Evolutionary conservation across 2,113 vertebrate species (phyloP).

Genomic region (Pteruthius melanotis): DNA sequence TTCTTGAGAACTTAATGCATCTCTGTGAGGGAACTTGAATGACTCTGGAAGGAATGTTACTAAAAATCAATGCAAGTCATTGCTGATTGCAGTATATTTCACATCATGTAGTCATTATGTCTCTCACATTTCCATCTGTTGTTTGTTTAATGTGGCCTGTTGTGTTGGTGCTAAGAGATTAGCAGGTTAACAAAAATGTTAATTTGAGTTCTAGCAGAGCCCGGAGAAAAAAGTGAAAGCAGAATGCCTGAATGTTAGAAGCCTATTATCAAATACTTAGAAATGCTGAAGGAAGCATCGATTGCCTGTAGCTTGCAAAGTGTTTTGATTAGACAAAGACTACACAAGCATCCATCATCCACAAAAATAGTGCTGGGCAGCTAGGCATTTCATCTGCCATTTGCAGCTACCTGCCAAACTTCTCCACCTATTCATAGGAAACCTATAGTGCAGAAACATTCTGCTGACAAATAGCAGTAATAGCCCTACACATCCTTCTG

Average conservation of each 20-base stretch:
- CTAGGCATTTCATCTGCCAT: not conserved
- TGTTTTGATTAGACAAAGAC: not conserved
- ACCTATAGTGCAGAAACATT: not conserved
- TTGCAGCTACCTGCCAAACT: not conserved
- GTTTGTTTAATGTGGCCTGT: not conserved
- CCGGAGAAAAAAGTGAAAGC: not conserved
- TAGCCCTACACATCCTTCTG: not conserved
- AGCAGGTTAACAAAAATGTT: conserved; percentile 10
- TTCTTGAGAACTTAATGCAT: not conserved
- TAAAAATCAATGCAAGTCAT: not conserved
- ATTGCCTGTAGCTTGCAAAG: not conserved
- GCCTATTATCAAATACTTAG: not conserved
- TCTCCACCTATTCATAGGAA: not conserved
- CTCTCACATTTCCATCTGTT: not conserved
- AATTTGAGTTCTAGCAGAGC: not conserved
- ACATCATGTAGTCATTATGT: not conserved
- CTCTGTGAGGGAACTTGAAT: not conserved
- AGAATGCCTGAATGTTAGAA: not conserved
- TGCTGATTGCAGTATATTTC: not conserved
- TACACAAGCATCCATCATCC: not conserved
- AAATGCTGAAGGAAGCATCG: not conserved
- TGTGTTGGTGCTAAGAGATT: not conserved
- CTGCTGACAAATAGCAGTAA: not conserved
- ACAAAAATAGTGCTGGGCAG: not conserved
- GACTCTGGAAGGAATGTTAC: not conserved